Conservation (phyloP, 2,888 invertebrate genomes). For the Phyllotreta cruciferae region DNA sequence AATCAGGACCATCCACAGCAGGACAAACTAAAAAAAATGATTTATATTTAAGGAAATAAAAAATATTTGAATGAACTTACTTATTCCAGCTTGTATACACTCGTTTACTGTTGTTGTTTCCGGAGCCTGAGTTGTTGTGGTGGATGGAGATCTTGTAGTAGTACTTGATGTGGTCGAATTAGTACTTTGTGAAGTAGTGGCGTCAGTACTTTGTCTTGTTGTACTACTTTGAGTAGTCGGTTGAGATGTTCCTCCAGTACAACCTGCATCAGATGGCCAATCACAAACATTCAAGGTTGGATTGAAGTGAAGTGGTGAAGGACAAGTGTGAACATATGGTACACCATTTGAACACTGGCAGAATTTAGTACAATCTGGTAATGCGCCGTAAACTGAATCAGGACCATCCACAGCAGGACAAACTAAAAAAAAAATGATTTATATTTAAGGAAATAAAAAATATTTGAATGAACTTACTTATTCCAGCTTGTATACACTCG, state of each 20-base stretch:
- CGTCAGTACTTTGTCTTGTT: background rate
- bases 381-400: slow-evolving; percentile 32
- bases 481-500: too few relatives aligned
- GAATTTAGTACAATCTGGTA: slow-evolving; percentile 40
- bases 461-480: too few relatives aligned
- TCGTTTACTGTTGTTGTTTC: too few relatives aligned
- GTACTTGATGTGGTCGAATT: background rate
- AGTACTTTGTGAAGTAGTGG: background rate
- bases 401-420: slow-evolving; percentile 38
- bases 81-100: background rate
- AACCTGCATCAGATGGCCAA: slow-evolving; percentile 42
- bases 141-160: background rate
- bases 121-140: background rate
- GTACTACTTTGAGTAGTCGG: slow-evolving; percentile 13
- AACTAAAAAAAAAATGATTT: slow-evolving; percentile 18
- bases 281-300: slow-evolving; percentile 41
- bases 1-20: slow-evolving; percentile 27
- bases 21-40: slow-evolving; percentile 27
- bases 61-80: background rate
- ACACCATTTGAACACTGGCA: slow-evolving; percentile 42
- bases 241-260: slow-evolving; percentile 22
- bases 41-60: background rate
- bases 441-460: too few relatives aligned
- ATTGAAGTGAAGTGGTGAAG: slow-evolving; percentile 40
- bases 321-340: slow-evolving; percentile 37